Base-by-base conservation (phyloP, 2,797 vertebrate species). In the Dipus sagitta region DNA sequence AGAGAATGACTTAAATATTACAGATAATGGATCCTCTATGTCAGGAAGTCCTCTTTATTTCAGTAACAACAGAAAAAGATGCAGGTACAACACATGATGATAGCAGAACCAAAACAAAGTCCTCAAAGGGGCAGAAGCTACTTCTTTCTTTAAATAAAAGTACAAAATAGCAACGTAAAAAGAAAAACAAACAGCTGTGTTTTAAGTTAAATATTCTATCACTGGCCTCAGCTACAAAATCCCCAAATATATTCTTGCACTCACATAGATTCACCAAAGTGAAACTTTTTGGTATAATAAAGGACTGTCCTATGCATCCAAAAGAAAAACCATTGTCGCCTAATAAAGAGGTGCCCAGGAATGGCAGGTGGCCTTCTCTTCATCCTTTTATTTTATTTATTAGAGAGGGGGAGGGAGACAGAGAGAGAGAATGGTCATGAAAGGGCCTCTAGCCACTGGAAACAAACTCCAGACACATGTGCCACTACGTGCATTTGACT, bases 191-290 rank as follows among this genome's bases (percentile, higher is more conserved):
- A 30, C 18, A 24, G 28, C 2, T 6, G 34, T 24, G 30, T 5
- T 24, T 47, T 23, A 62, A 32, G 11, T 38, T 86, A 10, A 47
- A 58, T 58, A 58, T 58, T 58, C 54, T 14, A 17, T 58, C 54
- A 58, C 20, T 15, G 54, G 95, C 95, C 92, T 96, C 62, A 38
- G 68, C 84, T 94, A 21, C 9, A 94, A 94, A 92, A 96, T 96
- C 94, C 76, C 94, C 62, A 97, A 96, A 96, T 97, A 93, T 94
- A 95, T 97, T 97, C 97, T 95, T 94, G 96, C 96, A 91, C 95
- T 95, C 79, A 82, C 13, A 92, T 0, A 82, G 92, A 97, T 96
- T 96, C 96, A 96, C 95, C 93, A 96, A 93, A 96, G 95, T 92
- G 83, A 83, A 87, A 68, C 58, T 83, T 92, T 24, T 93, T 96